Conservation (phyloP, 2,797 vertebrate genomes). For the Poecilia velifera region DNA sequence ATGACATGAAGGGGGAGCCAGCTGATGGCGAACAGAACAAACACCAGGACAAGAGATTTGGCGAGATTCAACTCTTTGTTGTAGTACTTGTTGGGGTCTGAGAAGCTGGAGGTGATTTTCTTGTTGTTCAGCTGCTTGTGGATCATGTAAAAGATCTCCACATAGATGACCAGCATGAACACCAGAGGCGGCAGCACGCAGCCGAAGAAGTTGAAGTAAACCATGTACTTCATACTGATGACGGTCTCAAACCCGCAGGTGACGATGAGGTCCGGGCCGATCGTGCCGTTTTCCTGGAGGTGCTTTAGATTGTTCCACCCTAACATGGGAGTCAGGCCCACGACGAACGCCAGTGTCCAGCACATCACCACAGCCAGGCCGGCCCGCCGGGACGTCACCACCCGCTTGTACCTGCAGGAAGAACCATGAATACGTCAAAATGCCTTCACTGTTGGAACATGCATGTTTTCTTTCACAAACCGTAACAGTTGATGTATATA, state of each 20-base stretch:
- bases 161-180: constrained; percentile 93
- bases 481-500: too few relatives aligned
- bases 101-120: constrained; percentile 85
- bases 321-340: constrained; percentile 95
- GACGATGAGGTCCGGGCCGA: constrained; percentile 79
- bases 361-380: constrained; percentile 89
- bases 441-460: background rate
- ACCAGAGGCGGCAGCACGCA: constrained; percentile 95
- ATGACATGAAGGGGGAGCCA: constrained; percentile 97
- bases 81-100: constrained; percentile 92
- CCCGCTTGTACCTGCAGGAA: constrained; percentile 87
- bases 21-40: constrained; percentile 92
- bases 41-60: constrained; percentile 93
- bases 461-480: background rate
- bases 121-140: constrained; percentile 93
- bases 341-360: constrained; percentile 91
- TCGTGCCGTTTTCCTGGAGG: constrained; percentile 78
- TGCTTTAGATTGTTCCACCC: constrained; percentile 93
- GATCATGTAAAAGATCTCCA: constrained; percentile 97
- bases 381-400: constrained; percentile 90
- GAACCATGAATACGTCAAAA: constrained; percentile 40
- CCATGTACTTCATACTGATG: constrained; percentile 99
- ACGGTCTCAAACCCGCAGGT: constrained; percentile 93
- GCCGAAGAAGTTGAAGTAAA: constrained; percentile 98
- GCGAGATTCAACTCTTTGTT: constrained; percentile 97